phyloP scores from a whole-genome alignment of 1,140 invertebrate genomes.

The Conus betulinus region DNA sequence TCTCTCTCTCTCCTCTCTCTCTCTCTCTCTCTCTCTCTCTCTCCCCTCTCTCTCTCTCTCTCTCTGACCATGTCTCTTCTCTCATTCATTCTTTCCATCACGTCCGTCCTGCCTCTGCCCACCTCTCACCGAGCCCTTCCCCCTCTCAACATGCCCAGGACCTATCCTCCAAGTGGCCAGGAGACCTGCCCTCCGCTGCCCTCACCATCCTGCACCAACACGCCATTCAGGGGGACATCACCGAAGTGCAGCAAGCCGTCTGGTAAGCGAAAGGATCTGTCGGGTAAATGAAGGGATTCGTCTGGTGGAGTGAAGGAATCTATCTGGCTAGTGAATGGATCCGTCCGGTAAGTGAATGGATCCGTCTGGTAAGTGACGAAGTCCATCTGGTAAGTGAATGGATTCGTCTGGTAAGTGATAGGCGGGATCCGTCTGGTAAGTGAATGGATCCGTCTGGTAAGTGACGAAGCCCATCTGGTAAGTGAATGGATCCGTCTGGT shows the following conservation, averaged over 20 bases:
- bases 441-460: too few species aligned
- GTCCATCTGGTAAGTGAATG: too few species aligned
- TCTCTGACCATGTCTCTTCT: too few species aligned
- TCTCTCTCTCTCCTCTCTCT: neutral
- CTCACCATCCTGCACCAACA: conserved; percentile 95
- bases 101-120: neutral
- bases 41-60: neutral
- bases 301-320: too few species aligned
- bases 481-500: too few species aligned
- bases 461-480: too few species aligned
- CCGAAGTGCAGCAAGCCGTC: conserved; percentile 89
- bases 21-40: neutral
- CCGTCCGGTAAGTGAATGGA: too few species aligned
- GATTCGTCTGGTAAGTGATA: too few species aligned
- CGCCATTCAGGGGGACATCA: conserved; percentile 94
- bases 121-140: neutral
- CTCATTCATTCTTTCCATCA: neutral
- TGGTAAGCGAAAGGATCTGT: conserved; percentile 70
- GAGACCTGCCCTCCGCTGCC: conserved; percentile 89
- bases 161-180: conserved; percentile 88
- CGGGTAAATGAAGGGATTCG: too few species aligned
- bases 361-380: too few species aligned
- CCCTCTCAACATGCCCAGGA: conserved; percentile 58
- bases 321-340: too few species aligned
- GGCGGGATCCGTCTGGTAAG: too few species aligned